Evolutionary conservation across 2,113 vertebrate species (phyloP).

Genomic region (Pycnonotus jocosus): DNA sequence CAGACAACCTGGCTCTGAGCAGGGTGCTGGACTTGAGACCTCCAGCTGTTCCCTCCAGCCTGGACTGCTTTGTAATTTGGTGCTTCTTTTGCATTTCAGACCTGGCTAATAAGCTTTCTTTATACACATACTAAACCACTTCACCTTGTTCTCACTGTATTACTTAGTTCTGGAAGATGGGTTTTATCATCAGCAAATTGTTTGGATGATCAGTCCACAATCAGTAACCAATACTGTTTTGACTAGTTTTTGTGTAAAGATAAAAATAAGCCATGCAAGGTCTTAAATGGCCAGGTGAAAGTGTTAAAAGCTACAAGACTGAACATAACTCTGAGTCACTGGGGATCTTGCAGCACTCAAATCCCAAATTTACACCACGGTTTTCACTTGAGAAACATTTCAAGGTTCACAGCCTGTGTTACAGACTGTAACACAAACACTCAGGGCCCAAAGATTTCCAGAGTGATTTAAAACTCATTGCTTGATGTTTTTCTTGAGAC

Average conservation of each 20-base stretch:
- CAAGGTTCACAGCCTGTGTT: neutral
- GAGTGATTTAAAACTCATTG: neutral
- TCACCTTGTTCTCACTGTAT: neutral
- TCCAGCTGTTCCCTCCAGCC: neutral
- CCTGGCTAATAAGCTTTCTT: neutral
- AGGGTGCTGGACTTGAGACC: neutral
- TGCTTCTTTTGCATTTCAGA: neutral
- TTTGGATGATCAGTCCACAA: neutral
- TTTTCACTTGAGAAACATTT: neutral
- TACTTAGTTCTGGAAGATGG: neutral
- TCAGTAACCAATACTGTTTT: neutral
- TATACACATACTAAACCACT: neutral
- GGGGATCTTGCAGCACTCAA: neutral
- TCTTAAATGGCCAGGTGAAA: neutral
- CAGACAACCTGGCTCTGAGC: neutral
- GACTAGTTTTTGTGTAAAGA: neutral
- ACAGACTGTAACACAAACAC: neutral
- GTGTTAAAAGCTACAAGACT: neutral
- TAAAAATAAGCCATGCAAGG: neutral
- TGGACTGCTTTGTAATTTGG: neutral
- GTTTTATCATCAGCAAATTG: neutral
- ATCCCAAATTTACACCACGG: neutral
- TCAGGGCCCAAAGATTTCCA: neutral
- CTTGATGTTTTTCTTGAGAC: neutral
- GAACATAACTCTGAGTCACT: neutral